Conservation (phyloP, 2,797 vertebrate genomes). For the Loris lydekkerianus region DNA sequence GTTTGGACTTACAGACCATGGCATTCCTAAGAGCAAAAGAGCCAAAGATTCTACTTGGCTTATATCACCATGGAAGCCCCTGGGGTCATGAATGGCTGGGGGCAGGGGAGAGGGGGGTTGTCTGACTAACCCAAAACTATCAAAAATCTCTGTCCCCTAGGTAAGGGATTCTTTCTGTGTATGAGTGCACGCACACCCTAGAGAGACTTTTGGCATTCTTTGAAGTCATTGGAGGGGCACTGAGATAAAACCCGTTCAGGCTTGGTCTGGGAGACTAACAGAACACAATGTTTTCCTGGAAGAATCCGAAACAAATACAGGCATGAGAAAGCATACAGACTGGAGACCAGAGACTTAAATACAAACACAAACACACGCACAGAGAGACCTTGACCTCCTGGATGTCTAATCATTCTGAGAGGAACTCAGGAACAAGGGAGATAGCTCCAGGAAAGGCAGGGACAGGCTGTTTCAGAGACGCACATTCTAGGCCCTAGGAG, state of each 20-base stretch:
- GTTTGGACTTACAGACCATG: background rate
- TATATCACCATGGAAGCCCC: background rate
- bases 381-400: background rate
- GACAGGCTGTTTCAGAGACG: rapidly evolving
- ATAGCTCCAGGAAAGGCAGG: rapidly evolving
- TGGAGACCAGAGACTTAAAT: background rate
- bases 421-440: background rate
- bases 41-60: background rate
- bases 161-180: background rate
- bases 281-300: background rate
- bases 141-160: background rate
- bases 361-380: background rate
- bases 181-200: background rate
- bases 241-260: background rate
- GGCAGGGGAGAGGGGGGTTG: no score
- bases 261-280: background rate
- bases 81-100: background rate
- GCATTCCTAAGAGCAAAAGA: background rate
- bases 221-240: background rate
- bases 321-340: background rate
- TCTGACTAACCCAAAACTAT: background rate
- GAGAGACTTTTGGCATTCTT: background rate
- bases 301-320: background rate
- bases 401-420: background rate
- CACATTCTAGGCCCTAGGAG: background rate